A percentile compares a stretch with the other conserved stretches of the same genome.
These are phyloP conservation scores for Chlorodrepanis virens DNA, from an alignment of 2,113 vertebrate species.

Conservation along the genomic window DNA sequence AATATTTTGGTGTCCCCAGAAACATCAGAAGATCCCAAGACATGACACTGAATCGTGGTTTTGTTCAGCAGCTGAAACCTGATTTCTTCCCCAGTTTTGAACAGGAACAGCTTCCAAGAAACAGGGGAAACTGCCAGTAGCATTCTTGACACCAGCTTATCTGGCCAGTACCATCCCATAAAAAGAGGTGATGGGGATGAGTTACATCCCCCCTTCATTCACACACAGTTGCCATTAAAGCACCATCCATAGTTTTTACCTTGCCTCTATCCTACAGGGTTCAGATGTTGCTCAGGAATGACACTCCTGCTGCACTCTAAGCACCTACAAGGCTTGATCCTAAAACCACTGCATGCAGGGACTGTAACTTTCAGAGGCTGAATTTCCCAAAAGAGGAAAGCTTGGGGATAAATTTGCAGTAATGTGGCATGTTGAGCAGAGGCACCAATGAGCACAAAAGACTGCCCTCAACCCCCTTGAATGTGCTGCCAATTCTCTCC, in stretches of 20 bases:
- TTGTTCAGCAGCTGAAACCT: not conserved
- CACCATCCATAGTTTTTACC: not conserved
- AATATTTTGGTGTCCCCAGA: not conserved
- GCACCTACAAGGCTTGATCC: not conserved
- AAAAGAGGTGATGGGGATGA: not conserved
- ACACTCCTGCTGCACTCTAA: not conserved
- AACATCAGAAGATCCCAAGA: not conserved
- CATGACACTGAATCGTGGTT: not conserved
- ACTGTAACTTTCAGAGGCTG: not conserved
- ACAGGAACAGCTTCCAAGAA: not conserved
- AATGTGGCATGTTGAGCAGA: not conserved
- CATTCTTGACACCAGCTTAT: not conserved
- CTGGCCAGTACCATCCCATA: not conserved
- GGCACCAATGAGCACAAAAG: not conserved
- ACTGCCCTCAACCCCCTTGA: not conserved
- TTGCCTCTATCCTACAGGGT: not conserved
- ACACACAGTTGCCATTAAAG: not conserved
- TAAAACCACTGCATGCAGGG: accelerated
- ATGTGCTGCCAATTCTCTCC: not conserved
- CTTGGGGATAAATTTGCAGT: not conserved
- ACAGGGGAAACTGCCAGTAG: not conserved
- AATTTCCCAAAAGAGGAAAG: not conserved
- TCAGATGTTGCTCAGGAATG: not conserved
- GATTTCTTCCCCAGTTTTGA: not conserved
- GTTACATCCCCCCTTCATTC: not conserved